phyloP scores from a whole-genome alignment of 2,113 vertebrate species.

The Nannospalax galili region DNA sequence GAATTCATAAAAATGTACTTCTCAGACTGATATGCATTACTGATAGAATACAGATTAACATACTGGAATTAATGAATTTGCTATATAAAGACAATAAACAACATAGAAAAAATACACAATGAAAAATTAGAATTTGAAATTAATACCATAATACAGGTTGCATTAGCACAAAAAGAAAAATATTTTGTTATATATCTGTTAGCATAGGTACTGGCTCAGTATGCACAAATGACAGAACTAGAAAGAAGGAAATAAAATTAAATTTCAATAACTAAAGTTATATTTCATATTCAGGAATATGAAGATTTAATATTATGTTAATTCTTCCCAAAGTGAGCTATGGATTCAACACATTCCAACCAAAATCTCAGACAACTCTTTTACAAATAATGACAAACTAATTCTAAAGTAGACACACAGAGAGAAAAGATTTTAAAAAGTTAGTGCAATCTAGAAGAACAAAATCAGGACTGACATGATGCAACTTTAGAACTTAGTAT shows the following conservation, averaged over 20 bases:
- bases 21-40: background rate
- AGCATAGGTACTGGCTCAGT: background rate
- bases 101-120: too few species aligned
- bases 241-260: background rate
- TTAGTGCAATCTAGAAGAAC: background rate
- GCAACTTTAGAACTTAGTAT: background rate
- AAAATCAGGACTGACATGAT: background rate
- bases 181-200: background rate
- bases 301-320: background rate
- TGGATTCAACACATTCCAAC: background rate
- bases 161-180: too few species aligned
- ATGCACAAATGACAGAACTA: background rate
- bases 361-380: background rate
- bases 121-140: background rate
- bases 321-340: background rate
- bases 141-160: too few species aligned
- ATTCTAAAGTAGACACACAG: background rate
- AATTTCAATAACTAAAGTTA: background rate
- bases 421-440: background rate
- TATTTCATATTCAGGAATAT: background rate
- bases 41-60: background rate
- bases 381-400: background rate
- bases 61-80: background rate
- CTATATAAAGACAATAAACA: too few species aligned
- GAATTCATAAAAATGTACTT: background rate